A percentile compares a stretch with the other conserved stretches of the same genome.
phyloP scores from a whole-genome alignment of 2,888 invertebrate genomes.

The Aspidiotus rigidus region DNA sequence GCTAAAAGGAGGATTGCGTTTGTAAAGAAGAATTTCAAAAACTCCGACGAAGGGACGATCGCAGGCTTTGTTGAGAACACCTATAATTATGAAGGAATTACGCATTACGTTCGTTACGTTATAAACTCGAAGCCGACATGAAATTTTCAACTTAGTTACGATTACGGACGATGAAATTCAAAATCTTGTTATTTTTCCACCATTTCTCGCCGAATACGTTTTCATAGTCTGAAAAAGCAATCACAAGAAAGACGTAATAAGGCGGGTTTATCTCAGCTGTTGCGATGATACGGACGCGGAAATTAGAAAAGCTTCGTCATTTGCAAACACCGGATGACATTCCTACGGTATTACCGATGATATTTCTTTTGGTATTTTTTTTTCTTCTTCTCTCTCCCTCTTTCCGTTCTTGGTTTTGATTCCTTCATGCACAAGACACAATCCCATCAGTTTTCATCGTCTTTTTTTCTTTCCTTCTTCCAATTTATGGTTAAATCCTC shows the following conservation, averaged over 20 bases:
- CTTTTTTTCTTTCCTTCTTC: conserved; percentile 1
- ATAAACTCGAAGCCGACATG: no score
- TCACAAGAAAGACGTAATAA: conserved; percentile 12
- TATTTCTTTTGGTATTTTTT: not conserved
- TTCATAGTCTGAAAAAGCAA: conserved; percentile 14
- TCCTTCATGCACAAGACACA: not conserved
- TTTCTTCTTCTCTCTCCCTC: not conserved
- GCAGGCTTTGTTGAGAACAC: no score
- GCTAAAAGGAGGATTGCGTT: no score
- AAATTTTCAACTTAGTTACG: no score
- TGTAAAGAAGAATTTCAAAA: no score
- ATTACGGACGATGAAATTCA: not conserved
- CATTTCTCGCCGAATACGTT: not conserved
- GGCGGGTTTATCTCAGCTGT: conserved; percentile 4
- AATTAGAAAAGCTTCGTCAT: conserved; percentile 30
- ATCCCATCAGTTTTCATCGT: conserved; percentile 29
- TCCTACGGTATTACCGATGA: conserved; percentile 9
- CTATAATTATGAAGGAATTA: no score
- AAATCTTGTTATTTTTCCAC: not conserved
- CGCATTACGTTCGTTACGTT: no score
- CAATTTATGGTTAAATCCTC: conserved; percentile 30
- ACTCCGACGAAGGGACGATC: no score
- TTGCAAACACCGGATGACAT: conserved; percentile 18
- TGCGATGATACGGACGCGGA: conserved; percentile 5
- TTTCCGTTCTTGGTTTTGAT: not conserved